Conservation (phyloP, 2,888 invertebrate genomes). For the Caenorhabditis macrosperma region DNA sequence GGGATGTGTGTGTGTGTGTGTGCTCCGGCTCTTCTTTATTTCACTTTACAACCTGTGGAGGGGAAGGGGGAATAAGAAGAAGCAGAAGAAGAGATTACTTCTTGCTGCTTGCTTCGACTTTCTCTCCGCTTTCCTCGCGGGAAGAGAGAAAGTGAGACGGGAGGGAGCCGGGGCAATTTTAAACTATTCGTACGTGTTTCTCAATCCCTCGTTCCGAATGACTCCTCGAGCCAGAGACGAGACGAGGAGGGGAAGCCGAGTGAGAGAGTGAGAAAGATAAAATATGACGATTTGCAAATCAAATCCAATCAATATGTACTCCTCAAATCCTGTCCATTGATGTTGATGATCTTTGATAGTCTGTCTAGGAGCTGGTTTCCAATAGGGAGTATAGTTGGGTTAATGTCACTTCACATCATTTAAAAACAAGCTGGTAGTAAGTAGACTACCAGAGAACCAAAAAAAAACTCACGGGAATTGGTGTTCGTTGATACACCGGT, state of each 20-base stretch:
- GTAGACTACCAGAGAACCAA: not conserved
- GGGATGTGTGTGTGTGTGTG: conserved; percentile 9
- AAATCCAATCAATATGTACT: not conserved
- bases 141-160: conserved; percentile 5
- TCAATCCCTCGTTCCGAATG: not conserved
- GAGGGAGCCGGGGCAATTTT: conserved; percentile 3
- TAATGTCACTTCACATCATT: not conserved
- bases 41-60: conserved; percentile 56
- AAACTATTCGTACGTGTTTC: conserved; percentile 2
- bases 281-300: not conserved
- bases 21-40: conserved; percentile 44
- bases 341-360: not conserved
- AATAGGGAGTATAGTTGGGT: too few species aligned
- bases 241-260: not conserved
- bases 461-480: conserved; percentile 38
- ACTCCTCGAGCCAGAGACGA: not conserved
- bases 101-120: conserved; percentile 13
- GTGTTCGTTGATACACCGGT: conserved; percentile 13
- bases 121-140: conserved; percentile 19
- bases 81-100: conserved; percentile 3
- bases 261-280: not conserved
- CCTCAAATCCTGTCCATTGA: not conserved
- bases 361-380: not conserved
- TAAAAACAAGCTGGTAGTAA: not conserved
- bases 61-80: not conserved